Evolutionary conservation across 2,888 invertebrate genomes (phyloP), one percentile per base, ranked within the genome.

Genomic region (Leptarthrus brevirostris): DNA sequence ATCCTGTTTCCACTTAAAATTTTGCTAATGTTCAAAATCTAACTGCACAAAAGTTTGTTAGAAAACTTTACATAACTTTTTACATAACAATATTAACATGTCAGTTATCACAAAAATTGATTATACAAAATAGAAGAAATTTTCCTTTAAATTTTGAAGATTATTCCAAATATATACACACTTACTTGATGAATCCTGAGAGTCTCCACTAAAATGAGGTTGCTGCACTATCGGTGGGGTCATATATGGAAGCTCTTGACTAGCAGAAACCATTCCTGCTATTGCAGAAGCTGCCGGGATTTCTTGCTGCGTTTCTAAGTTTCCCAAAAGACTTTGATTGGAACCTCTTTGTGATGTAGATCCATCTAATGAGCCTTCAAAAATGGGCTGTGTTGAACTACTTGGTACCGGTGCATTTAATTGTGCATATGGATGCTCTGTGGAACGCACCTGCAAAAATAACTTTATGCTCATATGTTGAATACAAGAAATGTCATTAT

Each of bases 271-370:
- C 81, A 92, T 91, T 12, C 95, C 95, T 73, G 93, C 91, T 79
- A 95, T 94, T 4, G 95, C 95, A 58, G 92, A 91, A 6, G 93
- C 93, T n/a, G 95, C 95, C 26, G 93, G 92, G 82, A 95, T 94
- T 20, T 16, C 69, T 18, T 69, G 74, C 54, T 76, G 76, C 36
- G 58, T 49, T 36, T 76, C 74, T 47, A 72, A 24, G 30, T 73
- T 16, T 52, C 70, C 75, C n/a, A 77, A 53, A 26, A 77, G 54
- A 53, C 77, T 78, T 72, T 78, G 75, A 61, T 74, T 72, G 3
- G 78, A 77, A 22, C 74, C 75, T 22, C 75, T 71, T 40, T 75
- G 36, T 16, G 77, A 76, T 16, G 58, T 34, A 1, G 61, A 77
- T 58, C 12, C 54, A 52, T 70, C 61, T 44, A 69, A 36, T 6